These are phyloP conservation scores for Daphoenositta chrysoptera DNA, from an alignment of 2,113 vertebrate genomes.

Conservation along the genomic window DNA sequence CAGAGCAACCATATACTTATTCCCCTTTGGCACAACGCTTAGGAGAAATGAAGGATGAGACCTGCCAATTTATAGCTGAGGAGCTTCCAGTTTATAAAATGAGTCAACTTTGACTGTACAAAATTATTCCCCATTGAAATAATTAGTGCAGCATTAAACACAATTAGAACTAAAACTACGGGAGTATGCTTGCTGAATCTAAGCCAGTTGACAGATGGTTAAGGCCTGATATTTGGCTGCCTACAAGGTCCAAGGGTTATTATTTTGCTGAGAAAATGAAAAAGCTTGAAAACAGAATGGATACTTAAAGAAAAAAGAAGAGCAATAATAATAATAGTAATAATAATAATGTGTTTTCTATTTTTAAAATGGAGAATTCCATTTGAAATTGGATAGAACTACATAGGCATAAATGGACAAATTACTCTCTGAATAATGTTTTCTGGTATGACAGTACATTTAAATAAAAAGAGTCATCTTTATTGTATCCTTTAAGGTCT, in stretches of 20 bases:
- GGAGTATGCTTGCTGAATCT: conserved; percentile 81
- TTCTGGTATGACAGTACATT: neutral
- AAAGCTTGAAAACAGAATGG: conserved; percentile 53
- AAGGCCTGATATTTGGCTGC: conserved; percentile 79
- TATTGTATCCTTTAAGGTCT: conserved; percentile 9
- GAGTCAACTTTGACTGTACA: conserved; percentile 89
- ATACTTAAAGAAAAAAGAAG: conserved; percentile 1
- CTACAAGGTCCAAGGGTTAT: conserved; percentile 74
- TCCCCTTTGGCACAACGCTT: conserved; percentile 86
- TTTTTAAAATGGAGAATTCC: conserved; percentile 1
- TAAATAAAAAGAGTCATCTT: neutral
- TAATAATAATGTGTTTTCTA: conserved; percentile 9
- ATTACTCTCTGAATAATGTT: neutral
- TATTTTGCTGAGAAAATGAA: conserved; percentile 79
- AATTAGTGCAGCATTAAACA: conserved; percentile 90
- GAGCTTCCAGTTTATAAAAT: conserved; percentile 89
- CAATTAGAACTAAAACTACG: conserved; percentile 86
- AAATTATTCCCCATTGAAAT: conserved; percentile 92
- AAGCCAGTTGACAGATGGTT: conserved; percentile 87
- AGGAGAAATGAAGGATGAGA: conserved; percentile 89
- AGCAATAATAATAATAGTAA: neutral
- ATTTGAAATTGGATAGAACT: neutral
- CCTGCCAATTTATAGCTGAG: conserved; percentile 89
- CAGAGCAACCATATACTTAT: conserved; percentile 98
- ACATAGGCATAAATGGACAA: neutral